Base-by-base conservation (phyloP, 2,797 vertebrate genomes). In the Hemibagrus guttatus region DNA sequence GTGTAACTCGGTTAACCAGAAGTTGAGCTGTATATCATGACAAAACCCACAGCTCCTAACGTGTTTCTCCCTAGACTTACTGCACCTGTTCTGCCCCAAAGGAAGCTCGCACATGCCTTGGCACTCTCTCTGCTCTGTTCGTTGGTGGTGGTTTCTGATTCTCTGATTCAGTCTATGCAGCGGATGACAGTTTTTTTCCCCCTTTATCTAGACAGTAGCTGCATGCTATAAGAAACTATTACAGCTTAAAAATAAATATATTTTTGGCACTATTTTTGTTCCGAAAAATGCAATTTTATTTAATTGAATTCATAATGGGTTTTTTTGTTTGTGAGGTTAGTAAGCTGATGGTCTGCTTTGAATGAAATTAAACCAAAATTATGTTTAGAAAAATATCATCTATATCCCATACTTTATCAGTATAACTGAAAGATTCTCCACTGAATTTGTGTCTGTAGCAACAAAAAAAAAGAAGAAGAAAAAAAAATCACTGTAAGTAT, bases 81-180 rank as follows among this genome's bases (percentile, higher is more conserved):
- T 64, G 84, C 88, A 90, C 88, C 90, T 90, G 88, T 75, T 86
- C 88, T 84, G 39, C 87, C 68, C 85, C 88, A 86, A 84, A 89
- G 85, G 85, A 89, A 90, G 83, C 54, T 58, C 3, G 14, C 82
- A 39, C 52, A 12, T 59, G 75, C 31, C 61, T 75, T 82, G 35
- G 39, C 49, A 17, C 16, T 39, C 31, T 49, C 54, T 28, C 31
- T 61, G 56, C 42, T 64, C 85, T 86, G 66, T 85, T 90, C 88
- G 87, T 90, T 90, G 87, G 88, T 85, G 90, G 89, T 90, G 85
- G 85, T 86, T 86, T 86, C 28, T 72, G 39, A 72, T 89, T 82
- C 84, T 89, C 87, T 87, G 84, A 87, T 88, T 90, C 84, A 84
- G 88, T 63, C 82, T 80, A 76, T 56, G 81, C 72, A 39, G 66